Conservation (phyloP, 2,888 invertebrate species). For the Mimas tiliae region DNA sequence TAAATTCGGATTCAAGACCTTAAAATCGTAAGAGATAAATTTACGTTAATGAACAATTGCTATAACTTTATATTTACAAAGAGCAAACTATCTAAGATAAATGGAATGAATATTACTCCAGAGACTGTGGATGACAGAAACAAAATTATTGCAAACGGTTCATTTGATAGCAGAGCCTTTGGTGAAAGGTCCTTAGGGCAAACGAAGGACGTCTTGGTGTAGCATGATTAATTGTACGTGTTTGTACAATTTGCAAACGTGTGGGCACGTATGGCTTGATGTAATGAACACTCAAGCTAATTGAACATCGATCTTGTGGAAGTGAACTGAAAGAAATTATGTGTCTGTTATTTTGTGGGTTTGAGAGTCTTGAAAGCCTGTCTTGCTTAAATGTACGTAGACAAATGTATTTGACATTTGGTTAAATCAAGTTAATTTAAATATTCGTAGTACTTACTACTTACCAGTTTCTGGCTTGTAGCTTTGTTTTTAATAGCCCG, state of each 20-base stretch:
- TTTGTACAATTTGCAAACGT: constrained; percentile 27
- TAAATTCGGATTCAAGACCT: neutral
- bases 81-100: constrained; percentile 53
- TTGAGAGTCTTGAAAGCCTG: neutral
- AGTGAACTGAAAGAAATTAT: constrained; percentile 3
- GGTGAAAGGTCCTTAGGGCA: constrained; percentile 32
- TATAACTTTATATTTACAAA: constrained; percentile 37
- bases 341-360: neutral
- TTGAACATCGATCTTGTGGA: constrained; percentile 22
- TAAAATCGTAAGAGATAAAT: constrained; percentile 12
- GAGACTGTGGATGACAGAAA: constrained; percentile 49
- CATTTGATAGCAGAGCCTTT: constrained; percentile 38
- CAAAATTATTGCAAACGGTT: constrained; percentile 53
- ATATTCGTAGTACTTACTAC: too few relatives aligned
- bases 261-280: constrained; percentile 22
- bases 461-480: too few relatives aligned
- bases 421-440: too few relatives aligned
- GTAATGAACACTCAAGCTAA: constrained; percentile 25
- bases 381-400: neutral
- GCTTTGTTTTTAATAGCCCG: too few relatives aligned
- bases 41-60: constrained; percentile 31
- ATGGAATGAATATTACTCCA: constrained; percentile 54
- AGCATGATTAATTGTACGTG: constrained; percentile 24
- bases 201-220: constrained; percentile 29
- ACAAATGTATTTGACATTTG: neutral